Base-by-base conservation (phyloP, 30 jellyfish, hydroid and myxozoan species). In the Chironex yamaguchii region DNA sequence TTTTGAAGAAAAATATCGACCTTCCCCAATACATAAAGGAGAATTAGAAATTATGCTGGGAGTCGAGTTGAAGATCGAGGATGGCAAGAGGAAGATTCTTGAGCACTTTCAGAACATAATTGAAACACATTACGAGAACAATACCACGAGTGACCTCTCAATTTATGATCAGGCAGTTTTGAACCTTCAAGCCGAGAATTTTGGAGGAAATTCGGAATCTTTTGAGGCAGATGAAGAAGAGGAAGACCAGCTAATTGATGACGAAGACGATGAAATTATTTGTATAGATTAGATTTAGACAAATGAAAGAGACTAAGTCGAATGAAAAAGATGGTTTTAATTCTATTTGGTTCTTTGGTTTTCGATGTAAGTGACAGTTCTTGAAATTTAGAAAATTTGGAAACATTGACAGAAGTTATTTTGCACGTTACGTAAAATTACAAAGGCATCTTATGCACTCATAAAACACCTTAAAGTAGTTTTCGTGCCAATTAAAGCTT, bases 111-210 rank as follows among this genome's bases (percentile, higher is more conserved):
- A 70, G 76, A 70, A 70, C 84, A 70, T 70, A 70, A 70, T 70
- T 70, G 84, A 70, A 70, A 70, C 78, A 32, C 34, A 70, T 70
- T 70, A 70, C 84, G 84, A 70, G 84, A 70, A 70, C 84, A 70
- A 70, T 70, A 34, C 84, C 9, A 70, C 84, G 27, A 2, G 29
- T 33, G 77, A 70, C 33, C 84, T 67, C 84, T 70, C 84, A 70
- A 70, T 70, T n/a, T 70, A 70, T 70, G 84, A 70, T 34, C n/a
- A n/a, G 84, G n/a, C n/a, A 70, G 84, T 34, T 70, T 70, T 70
- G 84, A 70, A 70, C 84, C 84, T 70, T 67, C 84, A 70, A 70
- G 84, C 84, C 84, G 76, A 70, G 29, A 70, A 70, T 70, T 70
- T 34, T 11, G 84, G 34, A n/a, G n/a, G n/a, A 33, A 70, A 30